phyloP scores from a whole-genome alignment of 2,797 vertebrate genomes.

The Erithacus rubecula region DNA sequence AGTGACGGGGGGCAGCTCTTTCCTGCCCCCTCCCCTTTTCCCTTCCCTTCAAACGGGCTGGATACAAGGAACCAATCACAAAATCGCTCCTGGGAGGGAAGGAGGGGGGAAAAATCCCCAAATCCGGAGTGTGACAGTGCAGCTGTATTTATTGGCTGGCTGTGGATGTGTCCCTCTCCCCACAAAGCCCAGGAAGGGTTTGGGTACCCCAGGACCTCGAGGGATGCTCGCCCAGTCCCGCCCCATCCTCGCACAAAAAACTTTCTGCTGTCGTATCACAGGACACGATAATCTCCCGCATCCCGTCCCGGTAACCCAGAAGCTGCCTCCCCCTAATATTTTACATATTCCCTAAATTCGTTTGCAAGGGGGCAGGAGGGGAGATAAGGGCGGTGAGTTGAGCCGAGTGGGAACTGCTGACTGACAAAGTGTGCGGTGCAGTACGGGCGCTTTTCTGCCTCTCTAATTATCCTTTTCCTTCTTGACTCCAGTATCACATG shows the following conservation, averaged over 20 bases:
- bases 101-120: fast-evolving
- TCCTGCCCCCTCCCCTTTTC: background rate
- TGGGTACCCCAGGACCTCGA: background rate
- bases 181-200: background rate
- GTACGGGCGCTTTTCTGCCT: slow-evolving; percentile 78
- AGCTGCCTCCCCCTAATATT: slow-evolving; percentile 66
- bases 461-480: slow-evolving; percentile 85
- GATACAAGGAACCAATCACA: slow-evolving; percentile 44
- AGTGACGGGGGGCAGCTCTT: background rate
- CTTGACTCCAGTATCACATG: slow-evolving; percentile 86
- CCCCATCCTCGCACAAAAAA: slow-evolving; percentile 38
- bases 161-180: background rate
- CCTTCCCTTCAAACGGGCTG: background rate
- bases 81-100: background rate
- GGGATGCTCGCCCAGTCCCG: background rate
- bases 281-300: background rate
- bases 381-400: slow-evolving; percentile 74
- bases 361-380: slow-evolving; percentile 56
- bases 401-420: slow-evolving; percentile 78
- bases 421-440: slow-evolving; percentile 75
- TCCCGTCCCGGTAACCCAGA: slow-evolving; percentile 46
- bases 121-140: background rate
- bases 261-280: slow-evolving; percentile 43
- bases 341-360: slow-evolving; percentile 74
- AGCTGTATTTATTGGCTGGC: slow-evolving; percentile 16